Evolutionary conservation across 2,113 vertebrate species (phyloP).

Genomic region (Coreoperca whiteheadi): DNA sequence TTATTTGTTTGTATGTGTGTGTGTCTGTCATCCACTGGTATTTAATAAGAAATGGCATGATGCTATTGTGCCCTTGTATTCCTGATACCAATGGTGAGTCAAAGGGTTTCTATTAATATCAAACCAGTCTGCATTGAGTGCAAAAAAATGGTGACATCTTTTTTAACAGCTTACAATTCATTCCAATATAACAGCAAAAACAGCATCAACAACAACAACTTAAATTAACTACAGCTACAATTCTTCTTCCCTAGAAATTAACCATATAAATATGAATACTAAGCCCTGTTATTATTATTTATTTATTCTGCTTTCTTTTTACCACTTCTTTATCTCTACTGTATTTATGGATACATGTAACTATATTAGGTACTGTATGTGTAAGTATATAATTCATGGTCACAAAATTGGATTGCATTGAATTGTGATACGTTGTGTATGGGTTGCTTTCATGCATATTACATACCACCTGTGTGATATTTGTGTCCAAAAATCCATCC

Average conservation of each 20-base stretch:
- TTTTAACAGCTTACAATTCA: background rate
- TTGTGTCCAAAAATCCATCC: constrained; percentile 53
- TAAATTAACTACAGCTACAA: too few species aligned
- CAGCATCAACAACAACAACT: background rate
- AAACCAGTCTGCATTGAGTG: background rate
- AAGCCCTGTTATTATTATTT: background rate
- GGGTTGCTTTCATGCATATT: background rate
- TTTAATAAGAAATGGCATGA: constrained; percentile 3
- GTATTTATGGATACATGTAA: background rate
- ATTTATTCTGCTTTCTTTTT: background rate
- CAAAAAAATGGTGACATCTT: background rate
- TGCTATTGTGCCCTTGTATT: background rate
- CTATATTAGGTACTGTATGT: background rate
- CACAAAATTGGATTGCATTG: background rate
- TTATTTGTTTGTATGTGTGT: background rate
- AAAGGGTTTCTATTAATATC: constrained; percentile 15
- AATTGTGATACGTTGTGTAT: background rate
- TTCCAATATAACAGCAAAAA: background rate
- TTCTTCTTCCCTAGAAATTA: background rate
- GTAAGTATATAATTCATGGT: background rate
- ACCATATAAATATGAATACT: too few species aligned
- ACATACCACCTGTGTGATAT: constrained; percentile 44
- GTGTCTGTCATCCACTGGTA: constrained; percentile 2
- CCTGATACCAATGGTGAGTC: background rate
- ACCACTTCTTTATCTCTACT: background rate